phyloP scores from a whole-genome alignment of 2,888 invertebrate genomes.

The Acanthopleura granulata region DNA sequence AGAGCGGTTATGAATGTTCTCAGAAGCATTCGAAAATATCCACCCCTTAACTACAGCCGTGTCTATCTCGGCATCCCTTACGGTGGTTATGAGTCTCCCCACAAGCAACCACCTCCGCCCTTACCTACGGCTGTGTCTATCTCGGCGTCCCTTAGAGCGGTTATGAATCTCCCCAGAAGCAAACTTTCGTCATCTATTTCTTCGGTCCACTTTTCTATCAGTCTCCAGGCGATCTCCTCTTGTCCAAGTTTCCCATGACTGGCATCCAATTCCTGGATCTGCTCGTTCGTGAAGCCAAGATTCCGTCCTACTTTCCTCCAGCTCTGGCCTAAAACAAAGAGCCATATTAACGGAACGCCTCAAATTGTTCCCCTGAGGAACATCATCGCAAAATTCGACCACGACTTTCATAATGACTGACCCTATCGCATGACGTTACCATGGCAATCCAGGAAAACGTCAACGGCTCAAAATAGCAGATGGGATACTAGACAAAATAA shows the following conservation, averaged over 20 bases:
- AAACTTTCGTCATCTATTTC: constrained; percentile 5
- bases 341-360: background rate
- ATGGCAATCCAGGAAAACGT: too few species aligned
- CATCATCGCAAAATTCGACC: too few species aligned
- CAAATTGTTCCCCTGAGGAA: too few species aligned
- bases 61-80: background rate
- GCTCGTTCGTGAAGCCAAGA: background rate
- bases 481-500: too few species aligned
- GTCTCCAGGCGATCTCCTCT: constrained; percentile 6
- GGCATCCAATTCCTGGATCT: background rate
- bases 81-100: background rate
- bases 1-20: too few species aligned
- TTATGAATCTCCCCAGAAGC: background rate
- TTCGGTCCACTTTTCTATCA: background rate
- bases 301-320: constrained; percentile 10
- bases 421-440: too few species aligned
- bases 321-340: background rate
- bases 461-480: too few species aligned
- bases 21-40: too few species aligned
- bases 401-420: too few species aligned
- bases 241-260: background rate
- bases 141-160: background rate
- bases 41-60: background rate
- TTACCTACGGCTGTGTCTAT: constrained; percentile 6
- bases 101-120: background rate